Percentiles rank a stretch among this genome's conserved stretches.
Evolutionary conservation across 2,888 invertebrate species (phyloP).

Genomic region (Corythucha ciliata): DNA sequence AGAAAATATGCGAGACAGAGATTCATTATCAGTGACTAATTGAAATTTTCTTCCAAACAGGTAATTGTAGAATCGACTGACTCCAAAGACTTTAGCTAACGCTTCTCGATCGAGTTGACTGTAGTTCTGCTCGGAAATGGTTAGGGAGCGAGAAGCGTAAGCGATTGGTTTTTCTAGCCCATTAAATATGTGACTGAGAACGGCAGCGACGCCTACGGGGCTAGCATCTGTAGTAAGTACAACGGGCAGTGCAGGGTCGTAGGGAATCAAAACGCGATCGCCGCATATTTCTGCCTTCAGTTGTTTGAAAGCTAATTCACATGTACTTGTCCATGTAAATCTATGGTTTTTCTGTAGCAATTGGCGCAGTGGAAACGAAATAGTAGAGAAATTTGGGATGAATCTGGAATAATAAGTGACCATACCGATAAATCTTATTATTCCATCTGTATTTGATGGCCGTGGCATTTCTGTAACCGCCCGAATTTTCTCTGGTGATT

Average conservation of each 20-base stretch:
- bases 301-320: conserved; percentile 25
- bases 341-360: not conserved
- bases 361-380: not conserved
- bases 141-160: conserved; percentile 3
- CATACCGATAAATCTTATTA: not conserved
- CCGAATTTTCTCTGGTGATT: not conserved
- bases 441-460: not conserved
- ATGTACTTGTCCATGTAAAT: not conserved
- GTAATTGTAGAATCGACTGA: conserved; percentile 12
- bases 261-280: not conserved
- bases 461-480: not conserved
- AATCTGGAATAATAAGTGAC: conserved; percentile 4
- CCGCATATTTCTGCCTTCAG: conserved; percentile 30
- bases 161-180: conserved; percentile 21
- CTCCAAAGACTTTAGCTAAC: conserved; percentile 20
- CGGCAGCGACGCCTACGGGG: not conserved
- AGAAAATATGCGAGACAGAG: conserved; percentile 16
- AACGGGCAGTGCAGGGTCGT: not conserved
- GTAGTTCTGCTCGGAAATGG: conserved; percentile 9
- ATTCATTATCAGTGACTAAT: conserved; percentile 18
- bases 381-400: not conserved
- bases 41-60: conserved; percentile 15
- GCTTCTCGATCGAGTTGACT: conserved; percentile 20
- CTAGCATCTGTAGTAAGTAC: not conserved
- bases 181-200: conserved; percentile 23